Evolutionary conservation across 2,113 vertebrate species (phyloP).

Genomic region (Nothocercus julius): DNA sequence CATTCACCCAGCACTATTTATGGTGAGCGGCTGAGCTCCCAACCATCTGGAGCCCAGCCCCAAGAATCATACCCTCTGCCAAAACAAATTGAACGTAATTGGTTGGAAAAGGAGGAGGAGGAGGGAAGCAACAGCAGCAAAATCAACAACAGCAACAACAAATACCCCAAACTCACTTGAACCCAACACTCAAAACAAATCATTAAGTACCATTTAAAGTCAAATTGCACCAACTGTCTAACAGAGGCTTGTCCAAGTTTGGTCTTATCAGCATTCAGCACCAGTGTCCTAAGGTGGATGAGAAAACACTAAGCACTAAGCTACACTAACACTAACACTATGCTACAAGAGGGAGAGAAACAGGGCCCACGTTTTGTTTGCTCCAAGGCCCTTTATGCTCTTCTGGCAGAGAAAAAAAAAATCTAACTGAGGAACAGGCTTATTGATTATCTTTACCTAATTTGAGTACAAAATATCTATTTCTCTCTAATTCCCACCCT

Average conservation of each 20-base stretch:
- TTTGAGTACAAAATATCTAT: neutral
- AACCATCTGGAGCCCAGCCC: constrained; percentile 68
- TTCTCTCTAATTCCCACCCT: neutral
- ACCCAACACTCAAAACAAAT: constrained; percentile 38
- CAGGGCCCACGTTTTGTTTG: neutral
- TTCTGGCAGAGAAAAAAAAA: neutral
- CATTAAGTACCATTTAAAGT: constrained; percentile 49
- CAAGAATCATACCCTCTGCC: constrained; percentile 62
- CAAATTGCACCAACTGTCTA: constrained; percentile 53
- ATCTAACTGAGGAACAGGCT: neutral
- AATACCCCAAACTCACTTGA: constrained; percentile 41
- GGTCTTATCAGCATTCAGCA: constrained; percentile 55
- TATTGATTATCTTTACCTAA: neutral
- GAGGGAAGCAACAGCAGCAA: constrained; percentile 29
- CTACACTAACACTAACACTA: no score
- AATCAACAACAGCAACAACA: constrained; percentile 46
- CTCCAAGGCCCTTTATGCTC: neutral
- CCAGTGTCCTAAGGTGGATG: neutral
- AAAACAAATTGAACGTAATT: constrained; percentile 66
- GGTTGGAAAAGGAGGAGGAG: constrained; percentile 37
- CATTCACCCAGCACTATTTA: constrained; percentile 14
- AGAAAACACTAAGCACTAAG: neutral
- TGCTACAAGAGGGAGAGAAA: neutral
- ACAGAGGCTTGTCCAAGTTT: constrained; percentile 48
- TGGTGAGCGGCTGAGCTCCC: constrained; percentile 16